Base-by-base conservation (phyloP, 2,113 vertebrate species). In the Athene noctua region DNA sequence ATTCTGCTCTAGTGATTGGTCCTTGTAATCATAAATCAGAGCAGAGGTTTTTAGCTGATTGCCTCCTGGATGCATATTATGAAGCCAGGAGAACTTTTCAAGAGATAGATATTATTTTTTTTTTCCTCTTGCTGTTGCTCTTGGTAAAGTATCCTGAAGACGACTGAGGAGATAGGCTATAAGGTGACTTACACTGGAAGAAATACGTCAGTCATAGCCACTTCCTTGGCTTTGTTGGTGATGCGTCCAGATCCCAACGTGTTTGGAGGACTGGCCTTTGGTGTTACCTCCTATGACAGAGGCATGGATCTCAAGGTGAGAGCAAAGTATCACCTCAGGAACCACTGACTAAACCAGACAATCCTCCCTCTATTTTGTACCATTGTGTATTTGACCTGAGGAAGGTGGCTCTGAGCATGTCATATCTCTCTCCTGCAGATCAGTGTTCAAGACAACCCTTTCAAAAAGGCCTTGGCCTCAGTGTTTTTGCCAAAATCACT, bases 251-350 rank as follows among this genome's bases (percentile, higher is more conserved):
- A 98, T 34, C 95, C 97, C 68, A 79, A 90, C 0, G 25, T 27
- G 5, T 99, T 99, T 97, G 95, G 91, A 38, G 99, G 99, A 47
- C 81, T 99, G 70, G 98, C 98, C 40, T 99, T 99, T 67, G 98
- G 97, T 0, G 97, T 99, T 18, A 96, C 82, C 8, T 98, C 97
- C 25, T 96, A 97, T 23, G 54, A 96, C 57, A 74, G 94, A 70
- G 86, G 97, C 14, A 32, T 84, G 81, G 72, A 77, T 66, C 98
- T 98, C 46, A 67, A 99, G 98, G 99, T 99, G 87, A 98, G 97
- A 88, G 85, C 26, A 34, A 61, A 88, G 13, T 16, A 23, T 30
- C 30, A 29, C 20, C 17, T 59, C 22, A 30, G 51, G 44, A 54
- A n/a, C 19, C 32, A 5, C 14, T 18, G 40, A 65, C 9, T 66